Evolutionary conservation across 2,113 vertebrate species (phyloP).

Genomic region (Rhinopomastus cyanomelas): DNA sequence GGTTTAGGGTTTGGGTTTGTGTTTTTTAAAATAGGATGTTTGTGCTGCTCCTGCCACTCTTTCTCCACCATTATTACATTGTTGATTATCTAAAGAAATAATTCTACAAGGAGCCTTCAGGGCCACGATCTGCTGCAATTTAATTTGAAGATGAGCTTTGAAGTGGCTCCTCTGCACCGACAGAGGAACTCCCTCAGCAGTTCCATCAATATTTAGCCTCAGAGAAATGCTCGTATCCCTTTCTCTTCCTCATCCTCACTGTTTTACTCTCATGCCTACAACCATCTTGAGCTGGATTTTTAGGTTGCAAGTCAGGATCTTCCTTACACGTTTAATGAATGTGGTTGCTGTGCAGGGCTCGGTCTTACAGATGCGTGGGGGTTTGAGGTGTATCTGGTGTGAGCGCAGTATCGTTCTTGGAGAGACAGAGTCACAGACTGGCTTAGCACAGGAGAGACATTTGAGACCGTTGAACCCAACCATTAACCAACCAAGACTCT

Average conservation of each 20-base stretch:
- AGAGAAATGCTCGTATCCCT: not conserved
- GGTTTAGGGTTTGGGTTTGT: not conserved
- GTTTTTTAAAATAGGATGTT: not conserved
- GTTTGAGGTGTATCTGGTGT: not conserved
- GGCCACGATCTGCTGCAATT: not conserved
- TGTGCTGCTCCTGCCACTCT: not conserved
- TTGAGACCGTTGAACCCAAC: not conserved
- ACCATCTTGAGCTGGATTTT: not conserved
- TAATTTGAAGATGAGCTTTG: constrained; percentile 2
- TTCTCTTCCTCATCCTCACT: not conserved
- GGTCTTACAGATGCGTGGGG: not conserved
- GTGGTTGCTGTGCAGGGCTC: not conserved
- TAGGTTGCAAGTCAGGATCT: not conserved
- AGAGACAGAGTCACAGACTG: not conserved
- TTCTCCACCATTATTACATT: not conserved
- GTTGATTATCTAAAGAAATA: constrained; percentile 5
- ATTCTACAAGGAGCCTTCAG: not conserved
- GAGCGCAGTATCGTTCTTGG: accelerated
- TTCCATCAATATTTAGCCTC: not conserved
- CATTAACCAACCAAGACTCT: not conserved
- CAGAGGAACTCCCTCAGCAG: not conserved
- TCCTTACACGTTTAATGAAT: not conserved
- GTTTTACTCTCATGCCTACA: not conserved
- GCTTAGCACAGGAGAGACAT: not conserved
- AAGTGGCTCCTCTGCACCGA: not conserved